Percentiles rank a stretch among this genome's conserved stretches.
phyloP scores from a whole-genome alignment of 2,888 invertebrate species.

The Desoria tigrina region DNA sequence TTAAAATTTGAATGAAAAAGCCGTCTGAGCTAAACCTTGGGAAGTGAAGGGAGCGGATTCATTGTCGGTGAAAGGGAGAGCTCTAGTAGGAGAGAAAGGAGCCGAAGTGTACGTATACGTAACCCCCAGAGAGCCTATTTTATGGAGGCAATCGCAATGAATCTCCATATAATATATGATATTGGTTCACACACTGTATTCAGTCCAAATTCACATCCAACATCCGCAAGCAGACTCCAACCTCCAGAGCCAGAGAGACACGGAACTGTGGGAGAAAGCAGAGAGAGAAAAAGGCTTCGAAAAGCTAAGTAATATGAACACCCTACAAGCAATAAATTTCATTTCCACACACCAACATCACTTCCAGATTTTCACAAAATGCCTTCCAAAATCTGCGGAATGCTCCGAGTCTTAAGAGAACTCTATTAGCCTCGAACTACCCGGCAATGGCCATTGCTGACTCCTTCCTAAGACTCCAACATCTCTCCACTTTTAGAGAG shows the following conservation, averaged over 20 bases:
- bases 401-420: conserved; percentile 5
- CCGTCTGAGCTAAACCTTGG: too few relatives aligned
- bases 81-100: too few relatives aligned
- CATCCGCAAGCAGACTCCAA: conserved; percentile 3
- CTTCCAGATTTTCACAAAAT: conserved; percentile 45
- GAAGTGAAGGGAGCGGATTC: too few relatives aligned
- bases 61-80: too few relatives aligned
- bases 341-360: conserved; percentile 43
- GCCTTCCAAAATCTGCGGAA: conserved; percentile 25
- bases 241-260: conserved; percentile 16
- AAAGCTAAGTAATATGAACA: conserved; percentile 20
- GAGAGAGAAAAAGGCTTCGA: conserved; percentile 11
- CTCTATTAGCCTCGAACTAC: conserved; percentile 19
- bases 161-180: conserved; percentile 46
- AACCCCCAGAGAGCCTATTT: conserved; percentile 25
- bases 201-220: conserved; percentile 10
- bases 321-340: conserved; percentile 40
- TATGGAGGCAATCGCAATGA: conserved; percentile 45
- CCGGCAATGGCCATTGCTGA: neutral
- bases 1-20: too few relatives aligned
- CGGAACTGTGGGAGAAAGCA: conserved; percentile 25
- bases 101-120: neutral
- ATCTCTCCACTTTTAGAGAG: conserved; percentile 13
- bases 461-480: neutral
- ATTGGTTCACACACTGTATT: conserved; percentile 23